Conservation (phyloP, 2,888 invertebrate genomes). For the Lepidochrysops patricia region DNA sequence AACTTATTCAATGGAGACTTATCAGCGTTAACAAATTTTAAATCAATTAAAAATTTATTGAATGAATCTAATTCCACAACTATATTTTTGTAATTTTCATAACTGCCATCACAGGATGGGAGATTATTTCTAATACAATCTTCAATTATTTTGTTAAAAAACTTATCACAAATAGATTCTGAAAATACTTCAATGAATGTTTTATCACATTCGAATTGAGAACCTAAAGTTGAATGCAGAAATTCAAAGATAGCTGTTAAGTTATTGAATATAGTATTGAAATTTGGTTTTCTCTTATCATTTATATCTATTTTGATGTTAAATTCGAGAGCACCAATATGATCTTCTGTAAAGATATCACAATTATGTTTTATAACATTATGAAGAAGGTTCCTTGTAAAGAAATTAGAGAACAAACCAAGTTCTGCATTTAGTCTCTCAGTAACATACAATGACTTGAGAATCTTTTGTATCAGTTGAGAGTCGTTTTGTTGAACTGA, state of each 20-base stretch:
- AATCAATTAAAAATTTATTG: conserved; percentile 59
- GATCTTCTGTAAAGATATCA: conserved; percentile 60
- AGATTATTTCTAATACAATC: conserved; percentile 58
- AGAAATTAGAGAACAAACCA: conserved; percentile 58
- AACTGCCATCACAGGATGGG: conserved; percentile 56
- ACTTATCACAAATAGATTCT: conserved; percentile 49
- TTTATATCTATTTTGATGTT: conserved; percentile 56
- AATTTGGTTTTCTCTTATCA: conserved; percentile 47
- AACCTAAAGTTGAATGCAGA: conserved; percentile 55
- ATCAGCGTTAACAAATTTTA: conserved; percentile 54
- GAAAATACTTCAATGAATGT: conserved; percentile 60
- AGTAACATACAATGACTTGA: conserved; percentile 53
- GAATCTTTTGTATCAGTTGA: conserved; percentile 46
- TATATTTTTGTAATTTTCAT: conserved; percentile 54
- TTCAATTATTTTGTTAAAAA: conserved; percentile 60
- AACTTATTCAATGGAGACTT: conserved; percentile 59
- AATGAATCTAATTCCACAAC: conserved; percentile 59
- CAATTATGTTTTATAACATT: conserved; percentile 60
- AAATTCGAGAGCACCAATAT: conserved; percentile 56
- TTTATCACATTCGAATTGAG: conserved; percentile 49
- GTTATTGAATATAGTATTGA: conserved; percentile 61
- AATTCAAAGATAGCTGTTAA: conserved; percentile 65
- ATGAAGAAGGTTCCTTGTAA: conserved; percentile 51
- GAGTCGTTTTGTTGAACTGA: conserved; percentile 61
- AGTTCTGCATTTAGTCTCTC: conserved; percentile 59